These are phyloP conservation scores for Leucosticte australis DNA, from an alignment of 2,113 vertebrate species.

Conservation along the genomic window DNA sequence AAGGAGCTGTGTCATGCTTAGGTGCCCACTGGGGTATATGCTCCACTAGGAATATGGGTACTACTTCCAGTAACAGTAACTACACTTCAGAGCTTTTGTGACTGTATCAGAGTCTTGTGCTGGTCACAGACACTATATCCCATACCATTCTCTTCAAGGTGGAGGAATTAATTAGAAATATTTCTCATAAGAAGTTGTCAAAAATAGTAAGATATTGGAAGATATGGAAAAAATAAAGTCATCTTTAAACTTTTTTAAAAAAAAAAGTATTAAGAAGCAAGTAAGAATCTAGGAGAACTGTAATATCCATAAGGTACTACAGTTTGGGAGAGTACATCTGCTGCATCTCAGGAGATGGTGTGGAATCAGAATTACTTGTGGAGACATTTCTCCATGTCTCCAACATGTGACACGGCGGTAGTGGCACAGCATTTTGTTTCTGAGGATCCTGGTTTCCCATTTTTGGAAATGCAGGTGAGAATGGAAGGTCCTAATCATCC, in stretches of 20 bases:
- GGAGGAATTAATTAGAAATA: background rate
- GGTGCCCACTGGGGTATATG: background rate
- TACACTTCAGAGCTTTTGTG: background rate
- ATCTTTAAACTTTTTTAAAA: background rate
- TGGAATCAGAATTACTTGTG: background rate
- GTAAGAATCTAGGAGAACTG: background rate
- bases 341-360: background rate
- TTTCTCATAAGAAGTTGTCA: background rate
- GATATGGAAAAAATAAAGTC: background rate
- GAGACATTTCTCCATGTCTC: background rate
- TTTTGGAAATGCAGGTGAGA: background rate
- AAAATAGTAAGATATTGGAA: background rate
- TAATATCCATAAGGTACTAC: background rate
- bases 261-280: background rate
- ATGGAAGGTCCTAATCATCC: background rate
- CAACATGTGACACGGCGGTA: background rate
- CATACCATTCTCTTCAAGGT: background rate
- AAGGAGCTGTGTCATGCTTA: background rate
- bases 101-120: background rate
- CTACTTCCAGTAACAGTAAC: background rate
- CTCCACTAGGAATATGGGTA: background rate
- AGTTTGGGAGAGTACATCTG: background rate
- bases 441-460: background rate
- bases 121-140: background rate
- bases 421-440: background rate